phyloP scores from a whole-genome alignment of 2,797 vertebrate species.

The Decapterus maruadsi region DNA sequence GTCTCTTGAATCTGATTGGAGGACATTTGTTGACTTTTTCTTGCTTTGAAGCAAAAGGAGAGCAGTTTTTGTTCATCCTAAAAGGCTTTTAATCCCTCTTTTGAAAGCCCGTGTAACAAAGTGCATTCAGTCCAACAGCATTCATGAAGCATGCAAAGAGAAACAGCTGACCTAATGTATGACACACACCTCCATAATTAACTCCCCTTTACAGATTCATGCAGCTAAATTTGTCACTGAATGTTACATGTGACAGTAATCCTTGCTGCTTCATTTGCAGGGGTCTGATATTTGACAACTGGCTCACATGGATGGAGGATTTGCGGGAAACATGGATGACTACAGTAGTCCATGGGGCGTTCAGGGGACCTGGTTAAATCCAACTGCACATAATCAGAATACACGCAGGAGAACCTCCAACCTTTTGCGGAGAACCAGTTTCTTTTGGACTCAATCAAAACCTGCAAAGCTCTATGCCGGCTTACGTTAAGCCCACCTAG shows the following conservation, averaged over 20 bases:
- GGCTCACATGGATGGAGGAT: constrained; percentile 69
- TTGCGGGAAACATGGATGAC: constrained; percentile 63
- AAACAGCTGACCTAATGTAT: constrained; percentile 60
- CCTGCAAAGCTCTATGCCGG: constrained; percentile 59
- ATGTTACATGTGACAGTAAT: constrained; percentile 77
- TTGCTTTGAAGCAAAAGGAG: not conserved
- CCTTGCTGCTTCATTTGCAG: constrained; percentile 61
- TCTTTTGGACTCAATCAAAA: constrained; percentile 63
- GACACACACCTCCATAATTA: constrained; percentile 70
- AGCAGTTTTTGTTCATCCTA: constrained; percentile 22
- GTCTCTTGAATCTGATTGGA: constrained; percentile 51
- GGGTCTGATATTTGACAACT: constrained; percentile 75
- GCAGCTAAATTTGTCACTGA: constrained; percentile 62
- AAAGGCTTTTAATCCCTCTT: constrained; percentile 15
- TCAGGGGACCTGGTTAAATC: constrained; percentile 66
- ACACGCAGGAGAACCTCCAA: constrained; percentile 55
- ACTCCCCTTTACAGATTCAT: constrained; percentile 57
- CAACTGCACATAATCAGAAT: constrained; percentile 45
- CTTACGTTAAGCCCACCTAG: constrained; percentile 77
- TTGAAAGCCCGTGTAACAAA: constrained; percentile 14
- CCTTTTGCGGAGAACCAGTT: constrained; percentile 44
- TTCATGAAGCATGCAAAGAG: constrained; percentile 43
- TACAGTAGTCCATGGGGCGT: constrained; percentile 35
- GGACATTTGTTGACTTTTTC: constrained; percentile 5
- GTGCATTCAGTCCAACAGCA: constrained; percentile 13